Conservation (phyloP, 2,888 invertebrate species). For the Apeira syringaria region DNA sequence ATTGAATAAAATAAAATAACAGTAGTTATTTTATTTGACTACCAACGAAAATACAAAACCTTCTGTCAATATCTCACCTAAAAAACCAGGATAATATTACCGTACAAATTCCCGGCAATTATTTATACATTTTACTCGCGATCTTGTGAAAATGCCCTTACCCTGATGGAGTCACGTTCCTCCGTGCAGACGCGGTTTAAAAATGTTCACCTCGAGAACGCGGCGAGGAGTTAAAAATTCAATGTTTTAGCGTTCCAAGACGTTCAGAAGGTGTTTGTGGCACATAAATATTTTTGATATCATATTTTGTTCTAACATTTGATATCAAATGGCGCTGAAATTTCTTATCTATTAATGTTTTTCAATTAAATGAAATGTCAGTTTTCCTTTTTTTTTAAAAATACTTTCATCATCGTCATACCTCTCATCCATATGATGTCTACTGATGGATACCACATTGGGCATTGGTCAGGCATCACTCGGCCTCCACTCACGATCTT, state of each 20-base stretch:
- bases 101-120: slow-evolving; percentile 25
- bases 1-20: too few species aligned
- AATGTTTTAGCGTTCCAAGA: slow-evolving; percentile 47
- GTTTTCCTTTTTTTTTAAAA: too few species aligned
- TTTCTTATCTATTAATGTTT: too few species aligned
- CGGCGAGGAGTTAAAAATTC: slow-evolving; percentile 59
- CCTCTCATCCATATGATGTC: too few species aligned
- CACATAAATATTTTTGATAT: slow-evolving; percentile 33
- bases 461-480: too few species aligned
- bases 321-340: too few species aligned
- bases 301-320: too few species aligned
- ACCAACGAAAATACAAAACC: neutral
- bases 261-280: slow-evolving; percentile 35
- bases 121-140: slow-evolving; percentile 29
- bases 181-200: slow-evolving; percentile 56
- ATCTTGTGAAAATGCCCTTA: slow-evolving; percentile 38
- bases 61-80: neutral
- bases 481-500: too few species aligned
- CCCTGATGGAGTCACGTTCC: slow-evolving; percentile 52
- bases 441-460: too few species aligned
- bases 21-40: too few species aligned
- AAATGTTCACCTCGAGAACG: slow-evolving; percentile 51
- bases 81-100: slow-evolving; percentile 24
- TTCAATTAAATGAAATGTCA: too few species aligned
- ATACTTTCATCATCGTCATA: too few species aligned